Evolutionary conservation across 1,140 invertebrate genomes (phyloP), one percentile per base, ranked within the genome.

Genomic region (Prorops nasuta): DNA sequence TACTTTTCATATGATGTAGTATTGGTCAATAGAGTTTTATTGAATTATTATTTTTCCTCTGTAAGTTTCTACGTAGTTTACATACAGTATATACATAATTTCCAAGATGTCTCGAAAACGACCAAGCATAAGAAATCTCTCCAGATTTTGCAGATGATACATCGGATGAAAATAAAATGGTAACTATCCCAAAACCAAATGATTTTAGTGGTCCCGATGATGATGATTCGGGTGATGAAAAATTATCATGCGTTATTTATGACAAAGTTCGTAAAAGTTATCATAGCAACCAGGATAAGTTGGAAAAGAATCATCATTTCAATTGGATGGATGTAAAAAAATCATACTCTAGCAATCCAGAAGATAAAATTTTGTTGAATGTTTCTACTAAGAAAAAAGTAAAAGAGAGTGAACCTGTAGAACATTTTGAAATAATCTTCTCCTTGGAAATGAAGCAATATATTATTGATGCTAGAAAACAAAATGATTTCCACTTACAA

Each of bases 341-440:
- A 24, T 3, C 20, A 6, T 21, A 34, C 21, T n/a, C 18, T 18
- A 31, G 35, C 17, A 16, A 12, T 43, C n/a, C 9, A 2, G 20
- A 39, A 41, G 44, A 49, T 43, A 20, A 49, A 37, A 45, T 46
- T 15, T 40, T 54, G 15, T 17, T 49, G 37, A 31, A 10, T 8
- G 43, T 49, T 31, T 10, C 14, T 39, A 22, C 32, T 6, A 47
- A 46, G 7, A 42, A 38, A 10, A 3, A 37, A 46, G 50, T 55
- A 36, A 10, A n/a, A 7, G 7, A 19, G 0, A 47, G 17, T 34
- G 21, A 24, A n/a, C 36, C 3, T 14, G 32, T 7, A 4, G 38
- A 55, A 47, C 34, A 46, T 3, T 55, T 55, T 34, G 48, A 55
- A 45, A 28, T 31, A 8, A 51, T 51, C 34, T 54, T 56, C 31